Conservation (phyloP, 2,797 vertebrate genomes). For the Falco berigora region DNA sequence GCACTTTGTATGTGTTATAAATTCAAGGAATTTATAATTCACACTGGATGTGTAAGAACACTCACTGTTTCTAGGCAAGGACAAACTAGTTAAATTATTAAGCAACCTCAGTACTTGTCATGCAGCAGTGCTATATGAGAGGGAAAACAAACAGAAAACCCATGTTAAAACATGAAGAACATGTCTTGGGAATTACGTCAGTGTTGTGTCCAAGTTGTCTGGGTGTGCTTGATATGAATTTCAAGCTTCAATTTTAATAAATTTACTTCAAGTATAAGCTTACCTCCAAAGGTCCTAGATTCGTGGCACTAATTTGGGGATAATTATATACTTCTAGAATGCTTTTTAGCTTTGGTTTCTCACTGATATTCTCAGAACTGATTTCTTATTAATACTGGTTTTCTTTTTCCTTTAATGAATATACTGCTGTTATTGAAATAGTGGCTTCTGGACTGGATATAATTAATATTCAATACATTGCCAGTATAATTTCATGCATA, state of each 20-base stretch:
- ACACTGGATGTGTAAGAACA: neutral
- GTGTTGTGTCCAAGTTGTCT: neutral
- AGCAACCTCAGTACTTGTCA: neutral
- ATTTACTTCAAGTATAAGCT: neutral
- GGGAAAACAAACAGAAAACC: neutral
- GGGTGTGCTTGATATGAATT: neutral
- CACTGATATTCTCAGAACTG: neutral
- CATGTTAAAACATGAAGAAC: neutral
- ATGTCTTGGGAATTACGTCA: neutral
- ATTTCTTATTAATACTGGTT: neutral
- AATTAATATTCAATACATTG: neutral
- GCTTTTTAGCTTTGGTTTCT: neutral
- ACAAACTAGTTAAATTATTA: constrained; percentile 3
- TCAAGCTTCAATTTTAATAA: neutral
- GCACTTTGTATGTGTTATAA: neutral
- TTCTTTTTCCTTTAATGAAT: neutral
- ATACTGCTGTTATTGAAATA: neutral
- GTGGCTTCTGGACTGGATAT: neutral
- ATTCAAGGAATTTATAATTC: neutral
- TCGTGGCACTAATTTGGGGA: neutral
- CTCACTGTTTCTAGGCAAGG: constrained; percentile 1
- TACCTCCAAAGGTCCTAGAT: neutral
- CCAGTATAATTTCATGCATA: neutral
- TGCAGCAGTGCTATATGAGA: neutral
- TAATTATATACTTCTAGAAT: neutral